Evolutionary conservation across 2,888 invertebrate genomes (phyloP).

Genomic region (Sylvicola cinctus): DNA sequence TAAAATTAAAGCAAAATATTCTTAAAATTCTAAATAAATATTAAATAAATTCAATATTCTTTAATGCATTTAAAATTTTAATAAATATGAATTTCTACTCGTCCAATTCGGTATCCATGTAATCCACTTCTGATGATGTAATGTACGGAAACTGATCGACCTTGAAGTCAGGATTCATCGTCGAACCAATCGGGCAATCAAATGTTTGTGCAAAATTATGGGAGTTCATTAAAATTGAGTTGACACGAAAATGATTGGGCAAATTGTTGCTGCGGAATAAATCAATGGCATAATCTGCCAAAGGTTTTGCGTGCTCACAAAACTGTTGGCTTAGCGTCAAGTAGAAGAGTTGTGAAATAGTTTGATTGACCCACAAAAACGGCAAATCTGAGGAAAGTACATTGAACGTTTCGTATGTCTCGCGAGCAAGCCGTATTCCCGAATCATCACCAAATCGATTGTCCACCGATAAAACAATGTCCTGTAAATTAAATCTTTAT

Average conservation of each 20-base stretch:
- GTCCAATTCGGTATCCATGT: too few species aligned
- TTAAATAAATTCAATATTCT: too few species aligned
- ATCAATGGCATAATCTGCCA: background rate
- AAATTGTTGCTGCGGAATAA: background rate
- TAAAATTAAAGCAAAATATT: too few species aligned
- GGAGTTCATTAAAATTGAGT: constrained; percentile 3
- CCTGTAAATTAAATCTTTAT: background rate
- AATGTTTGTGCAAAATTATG: background rate
- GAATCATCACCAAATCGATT: constrained; percentile 1
- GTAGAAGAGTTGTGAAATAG: background rate
- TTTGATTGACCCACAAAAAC: constrained; percentile 1
- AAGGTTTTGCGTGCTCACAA: background rate
- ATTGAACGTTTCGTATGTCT: background rate
- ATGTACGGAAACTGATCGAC: too few species aligned
- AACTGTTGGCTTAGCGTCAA: background rate
- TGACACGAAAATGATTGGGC: constrained; percentile 4
- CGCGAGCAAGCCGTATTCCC: background rate
- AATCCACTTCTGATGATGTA: too few species aligned
- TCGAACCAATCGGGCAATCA: background rate
- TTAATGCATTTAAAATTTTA: too few species aligned
- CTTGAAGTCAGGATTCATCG: too few species aligned
- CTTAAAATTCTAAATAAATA: too few species aligned
- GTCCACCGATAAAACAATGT: background rate
- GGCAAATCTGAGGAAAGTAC: background rate
- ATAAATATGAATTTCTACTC: too few species aligned